phyloP scores from a whole-genome alignment of 1,140 invertebrate genomes.

The Holotrichia oblita region DNA sequence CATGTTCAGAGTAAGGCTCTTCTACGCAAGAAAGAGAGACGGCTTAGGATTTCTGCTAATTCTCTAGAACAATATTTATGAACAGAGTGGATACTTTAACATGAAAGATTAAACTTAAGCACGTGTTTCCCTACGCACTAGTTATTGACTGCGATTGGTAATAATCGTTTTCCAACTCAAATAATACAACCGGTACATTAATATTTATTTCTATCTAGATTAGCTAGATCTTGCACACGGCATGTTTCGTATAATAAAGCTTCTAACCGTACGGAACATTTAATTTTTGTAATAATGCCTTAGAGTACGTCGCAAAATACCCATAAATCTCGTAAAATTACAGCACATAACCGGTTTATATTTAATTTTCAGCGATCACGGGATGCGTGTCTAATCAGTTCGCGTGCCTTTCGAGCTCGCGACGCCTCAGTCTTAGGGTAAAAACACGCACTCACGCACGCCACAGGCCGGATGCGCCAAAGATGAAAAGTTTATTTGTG shows the following conservation, averaged over 20 bases:
- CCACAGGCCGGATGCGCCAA: slow-evolving; percentile 45
- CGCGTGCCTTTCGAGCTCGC: slow-evolving; percentile 15
- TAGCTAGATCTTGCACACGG: too few relatives aligned
- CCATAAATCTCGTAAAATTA: slow-evolving; percentile 17
- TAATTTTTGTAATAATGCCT: slow-evolving; percentile 1
- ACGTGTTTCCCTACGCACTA: too few relatives aligned
- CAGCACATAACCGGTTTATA: slow-evolving; percentile 22
- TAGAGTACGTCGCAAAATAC: not conserved
- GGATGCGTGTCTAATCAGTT: slow-evolving; percentile 23
- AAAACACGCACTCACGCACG: slow-evolving; percentile 20
- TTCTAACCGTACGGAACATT: slow-evolving; percentile 40
- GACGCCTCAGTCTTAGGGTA: slow-evolving; percentile 40
- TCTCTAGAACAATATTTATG: too few relatives aligned
- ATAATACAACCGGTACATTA: too few relatives aligned
- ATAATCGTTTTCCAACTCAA: too few relatives aligned
- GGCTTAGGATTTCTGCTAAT: too few relatives aligned
- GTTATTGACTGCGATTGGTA: too few relatives aligned
- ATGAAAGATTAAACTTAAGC: too few relatives aligned
- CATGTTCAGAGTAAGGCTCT: too few relatives aligned
- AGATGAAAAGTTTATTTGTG: slow-evolving; percentile 51
- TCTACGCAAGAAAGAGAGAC: too few relatives aligned
- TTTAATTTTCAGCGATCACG: slow-evolving; percentile 18
- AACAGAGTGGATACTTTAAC: too few relatives aligned
- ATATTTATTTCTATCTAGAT: too few relatives aligned
- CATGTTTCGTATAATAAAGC: not conserved